These are phyloP conservation scores for Anolis carolinensis DNA, from an alignment of 2,113 vertebrate species.

Conservation along the genomic window DNA sequence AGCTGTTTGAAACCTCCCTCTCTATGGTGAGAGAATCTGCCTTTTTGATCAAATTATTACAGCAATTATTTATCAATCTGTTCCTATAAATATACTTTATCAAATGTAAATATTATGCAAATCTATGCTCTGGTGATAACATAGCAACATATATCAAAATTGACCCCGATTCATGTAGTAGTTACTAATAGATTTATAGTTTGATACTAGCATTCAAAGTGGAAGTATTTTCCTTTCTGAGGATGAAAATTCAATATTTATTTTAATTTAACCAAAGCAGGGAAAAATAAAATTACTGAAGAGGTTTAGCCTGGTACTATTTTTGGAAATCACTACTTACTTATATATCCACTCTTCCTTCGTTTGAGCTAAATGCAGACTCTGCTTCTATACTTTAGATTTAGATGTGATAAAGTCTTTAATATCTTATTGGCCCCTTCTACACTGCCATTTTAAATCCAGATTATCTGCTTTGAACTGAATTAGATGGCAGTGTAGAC, in stretches of 20 bases:
- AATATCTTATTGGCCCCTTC: slow-evolving; percentile 15
- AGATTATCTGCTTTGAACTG: too few relatives aligned
- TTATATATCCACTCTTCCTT: slow-evolving; percentile 17
- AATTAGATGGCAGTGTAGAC: too few relatives aligned
- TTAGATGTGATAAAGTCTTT: slow-evolving; percentile 53
- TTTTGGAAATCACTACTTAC: slow-evolving; percentile 44
- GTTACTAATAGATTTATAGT: background rate
- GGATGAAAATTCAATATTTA: background rate
- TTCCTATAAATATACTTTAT: background rate
- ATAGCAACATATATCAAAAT: background rate
- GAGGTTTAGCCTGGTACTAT: background rate
- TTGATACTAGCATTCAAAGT: background rate
- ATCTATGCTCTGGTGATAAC: background rate
- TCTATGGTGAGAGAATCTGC: background rate
- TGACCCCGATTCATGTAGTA: background rate
- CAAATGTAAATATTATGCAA: background rate
- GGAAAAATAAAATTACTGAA: background rate
- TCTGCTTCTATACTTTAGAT: background rate
- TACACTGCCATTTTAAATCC: too few relatives aligned
- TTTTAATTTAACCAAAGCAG: background rate
- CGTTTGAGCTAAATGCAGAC: slow-evolving; percentile 30
- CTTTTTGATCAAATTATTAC: background rate
- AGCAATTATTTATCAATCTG: background rate
- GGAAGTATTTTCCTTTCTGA: background rate
- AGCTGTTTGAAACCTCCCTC: background rate